A percentile compares a stretch with the other conserved stretches of the same genome.
Evolutionary conservation across 2,113 vertebrate genomes (phyloP).

Genomic region (Hippopotamus amphibius): DNA sequence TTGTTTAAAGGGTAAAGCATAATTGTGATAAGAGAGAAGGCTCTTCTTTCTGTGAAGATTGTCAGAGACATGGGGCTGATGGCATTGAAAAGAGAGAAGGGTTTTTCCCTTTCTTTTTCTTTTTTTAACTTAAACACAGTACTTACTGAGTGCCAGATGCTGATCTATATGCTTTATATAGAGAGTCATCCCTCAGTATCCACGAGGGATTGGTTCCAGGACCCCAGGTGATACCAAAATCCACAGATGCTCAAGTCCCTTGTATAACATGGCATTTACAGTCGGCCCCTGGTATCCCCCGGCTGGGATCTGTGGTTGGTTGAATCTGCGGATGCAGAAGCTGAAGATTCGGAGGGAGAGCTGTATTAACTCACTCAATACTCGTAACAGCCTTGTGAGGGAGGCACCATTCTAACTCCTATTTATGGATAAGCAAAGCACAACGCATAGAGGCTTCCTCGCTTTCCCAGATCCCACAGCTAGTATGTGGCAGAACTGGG

Average conservation of each 20-base stretch:
- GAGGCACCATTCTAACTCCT: background rate
- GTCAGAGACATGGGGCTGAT: background rate
- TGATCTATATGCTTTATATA: background rate
- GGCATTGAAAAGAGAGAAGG: background rate
- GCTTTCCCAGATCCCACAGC: background rate
- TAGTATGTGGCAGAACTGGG: background rate
- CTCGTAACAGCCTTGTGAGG: background rate
- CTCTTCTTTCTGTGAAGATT: background rate
- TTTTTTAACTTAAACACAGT: background rate
- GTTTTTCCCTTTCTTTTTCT: too few species aligned
- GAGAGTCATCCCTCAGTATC: background rate
- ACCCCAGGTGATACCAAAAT: background rate
- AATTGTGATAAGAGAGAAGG: background rate
- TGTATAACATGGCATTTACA: background rate
- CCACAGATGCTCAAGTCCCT: background rate
- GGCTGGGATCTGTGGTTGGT: background rate
- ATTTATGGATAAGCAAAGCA: background rate
- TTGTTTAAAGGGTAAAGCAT: background rate
- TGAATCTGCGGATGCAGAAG: background rate
- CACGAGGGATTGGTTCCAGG: background rate
- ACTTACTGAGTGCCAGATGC: background rate
- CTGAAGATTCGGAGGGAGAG: background rate
- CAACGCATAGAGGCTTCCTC: background rate
- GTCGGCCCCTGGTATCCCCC: background rate
- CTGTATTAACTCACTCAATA: background rate